phyloP scores from a whole-genome alignment of 2,113 vertebrate species.

The Misgurnus mizolepis region DNA sequence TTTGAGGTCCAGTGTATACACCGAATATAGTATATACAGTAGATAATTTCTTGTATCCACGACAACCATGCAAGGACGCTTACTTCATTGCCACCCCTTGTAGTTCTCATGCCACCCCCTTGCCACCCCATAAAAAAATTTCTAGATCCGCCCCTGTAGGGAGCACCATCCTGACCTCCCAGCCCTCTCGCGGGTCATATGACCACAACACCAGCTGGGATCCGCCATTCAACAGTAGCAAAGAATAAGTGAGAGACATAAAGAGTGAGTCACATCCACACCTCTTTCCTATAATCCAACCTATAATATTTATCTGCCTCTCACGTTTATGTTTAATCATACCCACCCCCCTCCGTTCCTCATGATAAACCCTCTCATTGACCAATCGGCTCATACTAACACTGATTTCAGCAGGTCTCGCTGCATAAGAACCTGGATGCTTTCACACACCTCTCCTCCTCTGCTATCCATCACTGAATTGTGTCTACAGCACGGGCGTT shows the following conservation, averaged over 20 bases:
- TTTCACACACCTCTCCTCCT: not conserved
- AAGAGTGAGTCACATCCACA: constrained; percentile 12
- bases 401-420: constrained; percentile 3
- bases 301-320: not conserved
- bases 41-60: too few species aligned
- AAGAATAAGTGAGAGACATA: constrained; percentile 34
- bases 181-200: constrained; percentile 72
- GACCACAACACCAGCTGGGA: constrained; percentile 74
- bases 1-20: too few species aligned
- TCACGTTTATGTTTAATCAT: constrained; percentile 16
- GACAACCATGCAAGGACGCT: too few species aligned
- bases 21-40: too few species aligned
- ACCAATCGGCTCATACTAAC: not conserved
- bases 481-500: constrained; percentile 28
- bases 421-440: not conserved
- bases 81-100: too few species aligned
- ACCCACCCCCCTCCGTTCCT: constrained; percentile 6
- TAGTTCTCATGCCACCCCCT: too few species aligned
- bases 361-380: constrained; percentile 30
- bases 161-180: constrained; percentile 45
- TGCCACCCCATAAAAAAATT: too few species aligned
- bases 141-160: too few species aligned
- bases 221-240: constrained; percentile 58
- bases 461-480: constrained; percentile 25
- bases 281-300: constrained; percentile 18